These are phyloP conservation scores for Perca fluviatilis DNA, from an alignment of 2,113 vertebrate species.

Conservation along the genomic window DNA sequence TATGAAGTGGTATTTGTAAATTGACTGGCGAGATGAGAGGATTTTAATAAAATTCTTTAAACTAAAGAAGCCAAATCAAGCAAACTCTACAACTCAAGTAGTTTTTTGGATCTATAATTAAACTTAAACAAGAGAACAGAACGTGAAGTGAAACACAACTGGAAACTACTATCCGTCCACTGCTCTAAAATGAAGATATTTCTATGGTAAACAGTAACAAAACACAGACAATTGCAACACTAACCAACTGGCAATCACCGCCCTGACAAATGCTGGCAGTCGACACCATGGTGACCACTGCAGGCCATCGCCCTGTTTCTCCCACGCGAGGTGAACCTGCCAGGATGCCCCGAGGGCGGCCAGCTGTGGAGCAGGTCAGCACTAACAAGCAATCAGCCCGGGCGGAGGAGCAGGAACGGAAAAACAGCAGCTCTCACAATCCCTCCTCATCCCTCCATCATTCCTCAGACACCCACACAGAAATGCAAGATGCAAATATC, in stretches of 20 bases:
- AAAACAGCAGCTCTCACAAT: conserved; percentile 62
- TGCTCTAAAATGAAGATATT: conserved; percentile 62
- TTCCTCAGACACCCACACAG: conserved; percentile 69
- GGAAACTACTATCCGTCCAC: conserved; percentile 21
- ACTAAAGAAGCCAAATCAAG: conserved; percentile 34
- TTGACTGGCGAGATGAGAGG: conserved; percentile 23
- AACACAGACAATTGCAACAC: conserved; percentile 62
- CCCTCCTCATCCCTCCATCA: conserved; percentile 57
- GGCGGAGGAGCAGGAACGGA: conserved; percentile 57
- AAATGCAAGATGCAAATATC: conserved; percentile 49
- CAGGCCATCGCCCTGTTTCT: conserved; percentile 61
- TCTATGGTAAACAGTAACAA: conserved; percentile 40
- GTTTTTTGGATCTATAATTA: conserved; percentile 30
- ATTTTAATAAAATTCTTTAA: conserved; percentile 1
- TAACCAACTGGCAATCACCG: conserved; percentile 60
- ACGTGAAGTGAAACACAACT: conserved; percentile 36
- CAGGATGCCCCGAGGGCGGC: conserved; percentile 67
- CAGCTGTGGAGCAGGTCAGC: conserved; percentile 73
- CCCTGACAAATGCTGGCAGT: conserved; percentile 59
- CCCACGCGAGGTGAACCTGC: conserved; percentile 67
- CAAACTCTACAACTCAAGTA: conserved; percentile 31
- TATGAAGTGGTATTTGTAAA: conserved; percentile 23
- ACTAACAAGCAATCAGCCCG: conserved; percentile 74
- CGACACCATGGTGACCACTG: conserved; percentile 62
- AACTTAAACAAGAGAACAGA: conserved; percentile 37